Conservation (phyloP, 2,113 vertebrate species). For the Vulpes lagopus region DNA sequence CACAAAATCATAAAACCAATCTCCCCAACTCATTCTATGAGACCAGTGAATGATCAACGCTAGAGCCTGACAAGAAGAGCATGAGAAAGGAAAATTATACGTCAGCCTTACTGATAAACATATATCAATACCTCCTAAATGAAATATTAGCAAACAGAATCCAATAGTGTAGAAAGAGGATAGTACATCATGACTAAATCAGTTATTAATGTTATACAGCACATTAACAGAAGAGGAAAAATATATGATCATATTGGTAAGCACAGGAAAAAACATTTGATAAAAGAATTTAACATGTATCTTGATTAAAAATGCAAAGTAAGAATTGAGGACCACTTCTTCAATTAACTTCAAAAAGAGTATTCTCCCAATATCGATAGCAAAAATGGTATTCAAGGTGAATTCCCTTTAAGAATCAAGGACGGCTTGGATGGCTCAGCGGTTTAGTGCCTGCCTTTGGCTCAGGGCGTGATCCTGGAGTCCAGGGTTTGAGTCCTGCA, state of each 20-base stretch:
- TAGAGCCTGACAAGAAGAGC: background rate
- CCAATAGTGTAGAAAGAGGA: background rate
- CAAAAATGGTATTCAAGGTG: background rate
- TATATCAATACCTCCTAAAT: background rate
- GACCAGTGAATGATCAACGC: background rate
- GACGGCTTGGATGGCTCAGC: background rate
- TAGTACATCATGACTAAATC: background rate
- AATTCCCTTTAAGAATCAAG: slow-evolving; percentile 8
- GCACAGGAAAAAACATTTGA: background rate
- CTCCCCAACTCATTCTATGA: background rate
- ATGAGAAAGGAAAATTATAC: background rate
- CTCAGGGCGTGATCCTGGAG: too few species aligned
- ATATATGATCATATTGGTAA: background rate
- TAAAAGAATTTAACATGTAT: background rate
- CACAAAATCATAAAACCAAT: background rate
- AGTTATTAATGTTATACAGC: background rate
- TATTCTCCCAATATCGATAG: background rate
- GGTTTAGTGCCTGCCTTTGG: too few species aligned
- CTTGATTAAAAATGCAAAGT: slow-evolving; percentile 3
- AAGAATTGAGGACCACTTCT: background rate
- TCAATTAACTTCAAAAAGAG: background rate
- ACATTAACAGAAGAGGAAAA: background rate
- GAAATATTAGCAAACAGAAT: slow-evolving; percentile 21
- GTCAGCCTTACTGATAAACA: background rate
- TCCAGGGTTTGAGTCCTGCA: too few species aligned